Evolutionary conservation across 1,140 invertebrate species (phyloP), one percentile per base, ranked within the genome.

Genomic region (Drosophila mayri): DNA sequence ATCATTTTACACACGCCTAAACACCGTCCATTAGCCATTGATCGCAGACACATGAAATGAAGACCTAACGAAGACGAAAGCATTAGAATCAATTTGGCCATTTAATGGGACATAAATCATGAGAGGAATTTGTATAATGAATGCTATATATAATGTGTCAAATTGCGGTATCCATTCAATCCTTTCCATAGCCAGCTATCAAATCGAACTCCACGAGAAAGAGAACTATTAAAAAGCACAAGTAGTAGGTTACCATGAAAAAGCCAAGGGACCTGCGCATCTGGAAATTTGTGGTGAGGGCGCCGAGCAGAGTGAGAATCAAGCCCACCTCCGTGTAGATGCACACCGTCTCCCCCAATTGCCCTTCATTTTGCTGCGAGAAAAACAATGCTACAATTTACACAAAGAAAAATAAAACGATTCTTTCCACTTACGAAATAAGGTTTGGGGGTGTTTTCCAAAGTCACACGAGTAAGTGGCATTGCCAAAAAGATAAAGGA

Each of bases 61-160:
- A 73, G 70, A 60, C 22, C n/a, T 72, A 72, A 72, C 32, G 46
- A 54, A 68, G 37, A 54, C 32, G 37, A 52, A 68, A 50, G 35
- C 43, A n/a, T 47, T 16, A 47, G 50, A 72, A 72, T 50, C 52
- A 16, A 72, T 38, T 73, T 41, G 54, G 38, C 18, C 44, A 73
- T 73, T 72, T 73, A 73, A 72, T 72, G 37, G 49, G 38, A 46
- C 37, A 73, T 73, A 72, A 72, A 73, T 73, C 66, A 73, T 71
- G 20, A 49, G 4, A 12, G 11, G 30, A 60, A 72, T 72, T 72
- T 60, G 67, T 52, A 60, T 72, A 72, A 30, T 47, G 25, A 37
- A 41, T 71, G 35, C 25, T 18, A 30, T 18, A 30, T 30, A 30
- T 30, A 11, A 30, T 38, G 6, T 37, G 11, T 28, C n/a, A 25